Evolutionary conservation across 2,113 vertebrate genomes (phyloP).

Genomic region (Emydura subglobosa): DNA sequence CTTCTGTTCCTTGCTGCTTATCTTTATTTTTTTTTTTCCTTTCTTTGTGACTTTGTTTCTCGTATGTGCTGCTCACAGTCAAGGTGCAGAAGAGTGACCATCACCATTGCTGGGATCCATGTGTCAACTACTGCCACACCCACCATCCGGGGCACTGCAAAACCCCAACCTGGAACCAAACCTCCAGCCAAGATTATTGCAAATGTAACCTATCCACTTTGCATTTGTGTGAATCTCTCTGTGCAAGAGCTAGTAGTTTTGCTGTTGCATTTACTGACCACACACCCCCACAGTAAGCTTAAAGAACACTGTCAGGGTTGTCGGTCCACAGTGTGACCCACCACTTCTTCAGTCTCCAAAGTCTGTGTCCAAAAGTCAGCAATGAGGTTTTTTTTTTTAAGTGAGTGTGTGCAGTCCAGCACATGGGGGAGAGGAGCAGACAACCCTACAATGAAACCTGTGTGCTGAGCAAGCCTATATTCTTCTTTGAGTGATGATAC

Average conservation of each 20-base stretch:
- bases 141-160: constrained; percentile 88
- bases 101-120: constrained; percentile 92
- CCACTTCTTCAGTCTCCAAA: background rate
- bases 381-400: background rate
- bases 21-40: constrained; percentile 19
- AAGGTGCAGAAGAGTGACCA: constrained; percentile 95
- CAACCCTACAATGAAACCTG: background rate
- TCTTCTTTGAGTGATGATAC: too few species aligned
- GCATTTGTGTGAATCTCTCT: background rate
- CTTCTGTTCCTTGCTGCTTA: background rate
- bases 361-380: background rate
- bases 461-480: background rate
- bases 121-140: constrained; percentile 89
- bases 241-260: constrained; percentile 13
- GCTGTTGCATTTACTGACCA: background rate
- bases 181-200: constrained; percentile 89
- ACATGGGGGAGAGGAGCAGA: background rate
- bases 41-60: background rate
- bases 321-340: fast-evolving
- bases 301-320: background rate
- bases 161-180: constrained; percentile 88
- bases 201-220: constrained; percentile 83
- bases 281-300: background rate
- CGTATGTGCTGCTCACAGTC: constrained; percentile 78
- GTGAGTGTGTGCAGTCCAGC: background rate